These are phyloP conservation scores for Vesta saturnalis DNA, from an alignment of 2,888 invertebrate species.

Conservation along the genomic window DNA sequence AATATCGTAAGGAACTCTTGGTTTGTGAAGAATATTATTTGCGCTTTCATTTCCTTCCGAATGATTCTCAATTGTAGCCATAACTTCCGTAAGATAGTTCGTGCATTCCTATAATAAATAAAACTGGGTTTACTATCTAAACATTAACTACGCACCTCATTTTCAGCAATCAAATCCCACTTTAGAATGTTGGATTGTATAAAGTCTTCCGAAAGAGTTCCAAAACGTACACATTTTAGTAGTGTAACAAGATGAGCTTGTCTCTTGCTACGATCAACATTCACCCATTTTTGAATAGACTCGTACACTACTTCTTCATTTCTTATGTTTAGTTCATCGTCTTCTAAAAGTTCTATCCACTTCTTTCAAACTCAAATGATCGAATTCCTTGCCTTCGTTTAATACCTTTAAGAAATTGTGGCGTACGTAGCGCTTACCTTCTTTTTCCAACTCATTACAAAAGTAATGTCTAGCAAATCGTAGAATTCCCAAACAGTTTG, in stretches of 20 bases:
- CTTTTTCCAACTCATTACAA: constrained; percentile 73
- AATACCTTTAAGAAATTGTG: constrained; percentile 64
- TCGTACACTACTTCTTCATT: constrained; percentile 80
- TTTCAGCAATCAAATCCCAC: constrained; percentile 43
- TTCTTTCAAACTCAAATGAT: constrained; percentile 69
- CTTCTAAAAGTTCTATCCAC: constrained; percentile 71
- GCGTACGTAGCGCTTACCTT: constrained; percentile 61
- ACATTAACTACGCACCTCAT: constrained; percentile 39
- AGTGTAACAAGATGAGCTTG: constrained; percentile 68
- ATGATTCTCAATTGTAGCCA: constrained; percentile 40
- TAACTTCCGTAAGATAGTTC: constrained; percentile 49
- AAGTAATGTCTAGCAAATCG: constrained; percentile 77
- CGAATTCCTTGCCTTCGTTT: constrained; percentile 72
- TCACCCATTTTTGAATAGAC: constrained; percentile 77
- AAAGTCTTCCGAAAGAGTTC: constrained; percentile 63
- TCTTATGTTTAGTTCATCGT: constrained; percentile 78
- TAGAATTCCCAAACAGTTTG: constrained; percentile 77
- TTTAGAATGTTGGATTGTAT: constrained; percentile 41
- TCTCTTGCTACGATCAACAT: constrained; percentile 67
- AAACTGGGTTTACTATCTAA: neutral
- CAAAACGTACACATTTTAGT: constrained; percentile 73
- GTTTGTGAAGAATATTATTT: constrained; percentile 68
- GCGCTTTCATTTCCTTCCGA: constrained; percentile 36
- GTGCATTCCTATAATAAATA: constrained; percentile 47
- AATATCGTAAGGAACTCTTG: constrained; percentile 80